A percentile compares a stretch with the other conserved stretches of the same genome.
Evolutionary conservation across 2,113 vertebrate species (phyloP).

Genomic region (Xenopus laevis): DNA sequence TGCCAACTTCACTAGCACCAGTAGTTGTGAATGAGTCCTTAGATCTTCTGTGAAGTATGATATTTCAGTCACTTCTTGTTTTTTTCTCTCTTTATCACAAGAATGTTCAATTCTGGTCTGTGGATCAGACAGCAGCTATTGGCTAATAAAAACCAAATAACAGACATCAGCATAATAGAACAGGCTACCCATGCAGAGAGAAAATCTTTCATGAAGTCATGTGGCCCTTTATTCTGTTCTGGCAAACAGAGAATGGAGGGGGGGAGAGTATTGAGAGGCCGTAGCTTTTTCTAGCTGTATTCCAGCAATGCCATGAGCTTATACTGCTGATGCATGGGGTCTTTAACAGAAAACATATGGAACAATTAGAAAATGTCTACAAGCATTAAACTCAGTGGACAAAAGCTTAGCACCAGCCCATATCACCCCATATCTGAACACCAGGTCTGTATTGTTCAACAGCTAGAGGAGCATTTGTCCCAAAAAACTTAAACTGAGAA

Average conservation of each 20-base stretch:
- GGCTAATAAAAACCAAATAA: constrained; percentile 27
- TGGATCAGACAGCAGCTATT: constrained; percentile 5
- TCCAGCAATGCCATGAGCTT: constrained; percentile 14
- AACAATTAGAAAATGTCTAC: neutral
- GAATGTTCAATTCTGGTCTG: constrained; percentile 5
- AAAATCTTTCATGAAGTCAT: constrained; percentile 28
- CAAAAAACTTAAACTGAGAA: too few relatives aligned
- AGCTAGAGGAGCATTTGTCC: too few relatives aligned
- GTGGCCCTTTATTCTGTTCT: constrained; percentile 31
- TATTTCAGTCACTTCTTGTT: too few relatives aligned
- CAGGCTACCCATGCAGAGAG: constrained; percentile 21
- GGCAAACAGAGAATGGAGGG: constrained; percentile 19
- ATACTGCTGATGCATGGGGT: constrained; percentile 41
- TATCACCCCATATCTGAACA: too few relatives aligned
- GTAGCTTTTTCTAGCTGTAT: constrained; percentile 30
- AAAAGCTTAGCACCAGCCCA: too few relatives aligned
- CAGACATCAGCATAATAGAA: constrained; percentile 34
- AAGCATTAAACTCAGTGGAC: too few relatives aligned
- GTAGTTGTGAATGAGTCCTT: too few relatives aligned
- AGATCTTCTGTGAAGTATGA: too few relatives aligned
- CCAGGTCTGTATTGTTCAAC: too few relatives aligned
- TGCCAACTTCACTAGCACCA: too few relatives aligned
- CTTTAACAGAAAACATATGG: constrained; percentile 36
- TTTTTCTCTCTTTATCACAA: neutral
- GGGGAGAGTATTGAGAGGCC: constrained; percentile 13